A percentile compares a stretch with the other conserved stretches of the same genome.
phyloP scores from a whole-genome alignment of 2,888 invertebrate genomes.

The Drosophila ezoana region DNA sequence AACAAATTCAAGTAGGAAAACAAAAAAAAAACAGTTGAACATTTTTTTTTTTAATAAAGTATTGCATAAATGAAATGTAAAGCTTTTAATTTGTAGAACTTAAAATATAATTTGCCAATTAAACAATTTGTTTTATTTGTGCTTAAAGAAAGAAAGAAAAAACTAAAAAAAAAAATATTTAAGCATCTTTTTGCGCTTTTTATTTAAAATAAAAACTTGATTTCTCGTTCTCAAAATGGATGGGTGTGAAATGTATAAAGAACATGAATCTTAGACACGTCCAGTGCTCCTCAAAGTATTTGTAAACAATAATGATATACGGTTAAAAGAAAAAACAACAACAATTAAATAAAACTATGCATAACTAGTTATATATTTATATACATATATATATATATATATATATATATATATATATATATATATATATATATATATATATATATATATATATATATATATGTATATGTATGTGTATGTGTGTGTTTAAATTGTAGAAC shows the following conservation, averaged over 20 bases:
- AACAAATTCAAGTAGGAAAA: slow-evolving; percentile 36
- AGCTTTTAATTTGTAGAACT: slow-evolving; percentile 70
- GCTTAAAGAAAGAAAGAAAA: slow-evolving; percentile 34
- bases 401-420: slow-evolving; percentile 21
- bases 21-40: slow-evolving; percentile 20
- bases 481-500: slow-evolving; percentile 58
- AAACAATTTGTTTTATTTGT: slow-evolving; percentile 40
- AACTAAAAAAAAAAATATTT: background rate
- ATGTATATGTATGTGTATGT: slow-evolving; percentile 43
- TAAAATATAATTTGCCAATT: slow-evolving; percentile 45
- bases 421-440: slow-evolving; percentile 13
- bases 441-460: slow-evolving; percentile 26
- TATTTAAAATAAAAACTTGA: slow-evolving; percentile 43
- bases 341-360: slow-evolving; percentile 31
- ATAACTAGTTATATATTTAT: slow-evolving; percentile 51
- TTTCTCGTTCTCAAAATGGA: slow-evolving; percentile 37
- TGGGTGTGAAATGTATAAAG: slow-evolving; percentile 35
- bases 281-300: slow-evolving; percentile 84
- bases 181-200: background rate
- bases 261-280: slow-evolving; percentile 80
- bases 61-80: slow-evolving; percentile 46
- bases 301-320: slow-evolving; percentile 81
- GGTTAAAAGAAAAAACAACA: slow-evolving; percentile 13
- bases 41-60: slow-evolving; percentile 37
- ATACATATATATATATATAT: slow-evolving; percentile 5